Base-by-base conservation (phyloP, 2,888 invertebrate species). In the Scaptodrosophila latifasciaeformis region DNA sequence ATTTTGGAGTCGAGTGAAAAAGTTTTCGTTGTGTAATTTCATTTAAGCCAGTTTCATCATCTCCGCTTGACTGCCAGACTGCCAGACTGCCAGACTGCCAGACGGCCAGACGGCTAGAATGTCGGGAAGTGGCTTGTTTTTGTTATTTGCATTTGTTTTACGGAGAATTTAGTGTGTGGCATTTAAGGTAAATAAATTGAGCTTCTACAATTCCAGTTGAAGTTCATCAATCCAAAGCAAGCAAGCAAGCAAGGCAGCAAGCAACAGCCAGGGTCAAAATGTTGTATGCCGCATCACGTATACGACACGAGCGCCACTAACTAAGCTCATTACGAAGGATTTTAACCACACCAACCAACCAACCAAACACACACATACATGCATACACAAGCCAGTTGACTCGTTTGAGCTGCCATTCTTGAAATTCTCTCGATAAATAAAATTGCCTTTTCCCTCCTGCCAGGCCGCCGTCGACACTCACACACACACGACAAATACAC, bases 181-280 rank as follows among this genome's bases (percentile, higher is more conserved):
- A 24, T 45, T 51, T 68, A 70, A 70, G 59, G 58, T 56, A 60
- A 68, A 69, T 58, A 65, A 69, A 69, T 71, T 71, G 69, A 61
- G 62, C 49, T 56, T 49, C 60, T 63, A 60, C 64, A 56, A 52
- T 61, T 54, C n/a, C n/a, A n/a, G n/a, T 54, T 59, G 43, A 53
- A 70, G 65, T 63, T 58, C 74, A 70, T 72, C 70, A 67, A 70
- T 69, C 69, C 70, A 51, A 24, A 27, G 15, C 24, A 39, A 5
- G 0, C 18, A 6, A 37, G 10, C 37, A n/a, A n/a, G n/a, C n/a
- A n/a, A n/a, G n/a, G n/a, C n/a, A 37, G 7, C 24, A 7, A 7
- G 24, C 24, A 7, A 5, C 24, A 7, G 24, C 24, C 24, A 24
- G 4, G 4, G 24, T 7, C 24, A 7, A 24, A 5, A 7, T 5